Base-by-base conservation (phyloP, 2,113 vertebrate species). In the Ploceus nigricollis region DNA sequence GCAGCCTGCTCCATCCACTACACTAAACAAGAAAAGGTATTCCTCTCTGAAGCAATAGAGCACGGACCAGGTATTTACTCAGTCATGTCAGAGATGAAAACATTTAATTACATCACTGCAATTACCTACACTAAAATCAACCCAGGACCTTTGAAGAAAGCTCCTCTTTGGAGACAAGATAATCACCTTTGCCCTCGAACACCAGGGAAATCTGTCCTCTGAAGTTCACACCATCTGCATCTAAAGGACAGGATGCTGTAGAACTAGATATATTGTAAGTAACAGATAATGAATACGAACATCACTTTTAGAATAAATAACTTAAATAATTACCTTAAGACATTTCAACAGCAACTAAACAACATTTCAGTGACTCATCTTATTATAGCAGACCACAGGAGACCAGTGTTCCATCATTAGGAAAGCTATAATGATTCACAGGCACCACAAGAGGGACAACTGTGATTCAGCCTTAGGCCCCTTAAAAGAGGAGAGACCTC, bases 361-460 rank as follows among this genome's bases (percentile, higher is more conserved):
- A 97, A 92, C 45, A 58, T 72, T 94, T 90, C 63, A 72, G 71
- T 95, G 91, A 95, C 73, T 95, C 97, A 90, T 92, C 50, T 63
- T 77, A 93, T 86, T 89, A 77, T 4, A 82, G 81, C 42, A 89
- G 80, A 76, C 68, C 93, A 91, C 80, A 64, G 70, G 83, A 95
- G 88, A 96, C 63, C 77, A 57, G 82, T 81, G 75, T 90, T 96
- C 75, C 70, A 88, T 89, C 77, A 76, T 78, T 69, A 93, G 48
- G 28, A 95, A 71, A 73, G 72, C 56, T 68, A 68, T 87, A 94
- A 96, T 71, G 70, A 97, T 69, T 93, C 91, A 83, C 86, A 96
- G 72, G 35, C 79, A 76, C 61, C 79, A 64, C 69, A 92, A 65
- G 30, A 92, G 51, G 85, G 63, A 66, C 66, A 94, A 83, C 14